Evolutionary conservation across 2,888 invertebrate genomes (phyloP).

Genomic region (Acheta domesticus): DNA sequence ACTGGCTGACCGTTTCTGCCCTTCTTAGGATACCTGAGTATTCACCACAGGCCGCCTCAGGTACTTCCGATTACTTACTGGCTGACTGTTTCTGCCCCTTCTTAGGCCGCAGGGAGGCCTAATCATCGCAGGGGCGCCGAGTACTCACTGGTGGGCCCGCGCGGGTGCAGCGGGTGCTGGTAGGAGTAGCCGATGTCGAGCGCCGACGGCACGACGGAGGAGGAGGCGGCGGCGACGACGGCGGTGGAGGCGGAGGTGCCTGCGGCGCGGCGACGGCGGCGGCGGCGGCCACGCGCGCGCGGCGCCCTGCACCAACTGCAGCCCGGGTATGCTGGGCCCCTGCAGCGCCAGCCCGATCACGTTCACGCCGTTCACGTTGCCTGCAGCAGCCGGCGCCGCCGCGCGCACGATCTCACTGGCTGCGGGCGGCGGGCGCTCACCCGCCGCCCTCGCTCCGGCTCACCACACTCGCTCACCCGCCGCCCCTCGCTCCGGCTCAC

Average conservation of each 20-base stretch:
- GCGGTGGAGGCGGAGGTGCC: constrained; percentile 49
- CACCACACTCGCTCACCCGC: no score
- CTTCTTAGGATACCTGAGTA: no score
- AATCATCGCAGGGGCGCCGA: background rate
- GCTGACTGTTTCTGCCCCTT: no score
- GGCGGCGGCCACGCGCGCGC: constrained; percentile 43
- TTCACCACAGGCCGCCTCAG: no score
- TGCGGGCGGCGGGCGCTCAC: no score
- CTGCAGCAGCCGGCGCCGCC: constrained; percentile 47
- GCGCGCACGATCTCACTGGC: no score
- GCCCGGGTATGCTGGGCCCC: constrained; percentile 51
- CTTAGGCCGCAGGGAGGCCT: no score
- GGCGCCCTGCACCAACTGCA: constrained; percentile 36
- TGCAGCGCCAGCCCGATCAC: constrained; percentile 60
- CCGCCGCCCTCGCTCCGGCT: no score
- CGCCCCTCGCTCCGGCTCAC: no score
- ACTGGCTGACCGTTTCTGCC: no score
- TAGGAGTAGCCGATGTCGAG: constrained; percentile 34
- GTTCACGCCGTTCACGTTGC: constrained; percentile 69
- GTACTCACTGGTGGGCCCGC: constrained; percentile 40
- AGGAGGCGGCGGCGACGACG: constrained; percentile 55
- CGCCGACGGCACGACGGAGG: constrained; percentile 46
- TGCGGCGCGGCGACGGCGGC: constrained; percentile 52
- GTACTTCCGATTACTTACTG: no score
- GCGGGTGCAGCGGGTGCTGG: constrained; percentile 33